Percentiles rank a stretch among this genome's conserved stretches.
These are phyloP conservation scores for Eupeodes latifasciatus DNA, from an alignment of 2,888 invertebrate genomes.

Conservation along the genomic window DNA sequence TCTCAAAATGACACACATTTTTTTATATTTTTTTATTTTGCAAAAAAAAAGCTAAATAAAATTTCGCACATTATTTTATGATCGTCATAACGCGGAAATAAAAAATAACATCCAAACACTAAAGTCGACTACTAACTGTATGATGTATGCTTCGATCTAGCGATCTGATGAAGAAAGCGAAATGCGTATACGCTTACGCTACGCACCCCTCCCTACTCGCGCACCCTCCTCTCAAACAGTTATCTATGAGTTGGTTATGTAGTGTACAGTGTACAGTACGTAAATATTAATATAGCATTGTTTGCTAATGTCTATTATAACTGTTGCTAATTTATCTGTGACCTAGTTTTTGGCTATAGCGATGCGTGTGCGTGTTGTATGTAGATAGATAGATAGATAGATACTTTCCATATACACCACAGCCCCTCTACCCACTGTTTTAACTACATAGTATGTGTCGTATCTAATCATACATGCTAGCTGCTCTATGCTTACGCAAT, in stretches of 20 bases:
- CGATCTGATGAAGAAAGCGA: slow-evolving; percentile 37
- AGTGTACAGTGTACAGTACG: no score
- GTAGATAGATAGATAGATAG: neutral
- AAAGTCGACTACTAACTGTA: neutral
- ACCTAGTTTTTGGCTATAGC: slow-evolving; percentile 56
- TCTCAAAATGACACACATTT: slow-evolving; percentile 24
- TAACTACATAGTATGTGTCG: slow-evolving; percentile 10
- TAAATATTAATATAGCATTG: slow-evolving; percentile 39
- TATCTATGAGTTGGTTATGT: neutral
- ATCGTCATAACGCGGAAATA: slow-evolving; percentile 55
- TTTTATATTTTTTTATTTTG: neutral
- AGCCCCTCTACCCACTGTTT: neutral
- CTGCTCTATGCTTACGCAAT: slow-evolving; percentile 58
- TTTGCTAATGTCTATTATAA: slow-evolving; percentile 41
- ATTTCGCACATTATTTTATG: slow-evolving; percentile 28
- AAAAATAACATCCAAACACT: neutral
- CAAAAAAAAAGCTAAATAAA: neutral
- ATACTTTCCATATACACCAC: neutral
- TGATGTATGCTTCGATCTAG: neutral
- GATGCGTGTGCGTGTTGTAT: slow-evolving; percentile 44
- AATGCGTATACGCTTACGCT: slow-evolving; percentile 15
- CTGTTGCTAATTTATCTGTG: slow-evolving; percentile 59
- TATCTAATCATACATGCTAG: slow-evolving; percentile 47
- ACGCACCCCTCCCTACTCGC: slow-evolving; percentile 20
- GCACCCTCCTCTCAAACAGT: neutral